phyloP scores from a whole-genome alignment of 2,797 vertebrate genomes.

The Enteromius argenteus region DNA sequence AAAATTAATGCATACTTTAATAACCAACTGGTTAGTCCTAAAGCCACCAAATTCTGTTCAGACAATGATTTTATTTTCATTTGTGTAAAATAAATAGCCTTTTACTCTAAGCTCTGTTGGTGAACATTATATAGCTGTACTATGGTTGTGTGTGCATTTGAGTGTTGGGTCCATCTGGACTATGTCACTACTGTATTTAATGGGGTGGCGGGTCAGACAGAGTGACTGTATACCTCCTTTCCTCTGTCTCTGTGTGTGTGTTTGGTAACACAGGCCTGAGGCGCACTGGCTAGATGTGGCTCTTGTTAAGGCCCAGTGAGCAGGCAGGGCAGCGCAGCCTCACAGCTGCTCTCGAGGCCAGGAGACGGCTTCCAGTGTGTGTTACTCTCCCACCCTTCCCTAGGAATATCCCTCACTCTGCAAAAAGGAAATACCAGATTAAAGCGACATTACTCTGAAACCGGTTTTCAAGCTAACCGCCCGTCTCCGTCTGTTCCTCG shows the following conservation, averaged over 20 bases:
- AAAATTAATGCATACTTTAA: slow-evolving; percentile 2
- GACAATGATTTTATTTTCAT: neutral
- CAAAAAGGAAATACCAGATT: slow-evolving; percentile 64
- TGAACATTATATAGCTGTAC: neutral
- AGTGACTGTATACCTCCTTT: slow-evolving; percentile 27
- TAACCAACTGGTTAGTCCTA: neutral
- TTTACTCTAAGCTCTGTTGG: neutral
- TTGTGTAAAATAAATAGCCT: neutral
- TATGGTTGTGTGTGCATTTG: slow-evolving; percentile 41
- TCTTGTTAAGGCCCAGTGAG: slow-evolving; percentile 40
- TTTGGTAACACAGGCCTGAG: slow-evolving; percentile 10
- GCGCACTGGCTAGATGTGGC: slow-evolving; percentile 22
- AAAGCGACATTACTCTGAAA: slow-evolving; percentile 56
- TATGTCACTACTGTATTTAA: slow-evolving; percentile 20
- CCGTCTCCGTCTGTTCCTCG: slow-evolving; percentile 17
- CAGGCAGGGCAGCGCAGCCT: slow-evolving; percentile 17
- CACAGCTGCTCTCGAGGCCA: slow-evolving; percentile 40
- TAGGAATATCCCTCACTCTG: slow-evolving; percentile 50
- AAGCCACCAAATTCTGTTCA: neutral
- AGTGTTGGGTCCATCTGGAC: slow-evolving; percentile 20
- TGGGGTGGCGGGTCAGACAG: neutral
- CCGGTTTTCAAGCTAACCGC: slow-evolving; percentile 27
- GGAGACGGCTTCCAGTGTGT: slow-evolving; percentile 20
- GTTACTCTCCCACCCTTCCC: slow-evolving; percentile 49
- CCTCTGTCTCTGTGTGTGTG: slow-evolving; percentile 27